These are phyloP conservation scores for Chrosomus eos DNA, from an alignment of 2,797 vertebrate genomes.

Conservation along the genomic window DNA sequence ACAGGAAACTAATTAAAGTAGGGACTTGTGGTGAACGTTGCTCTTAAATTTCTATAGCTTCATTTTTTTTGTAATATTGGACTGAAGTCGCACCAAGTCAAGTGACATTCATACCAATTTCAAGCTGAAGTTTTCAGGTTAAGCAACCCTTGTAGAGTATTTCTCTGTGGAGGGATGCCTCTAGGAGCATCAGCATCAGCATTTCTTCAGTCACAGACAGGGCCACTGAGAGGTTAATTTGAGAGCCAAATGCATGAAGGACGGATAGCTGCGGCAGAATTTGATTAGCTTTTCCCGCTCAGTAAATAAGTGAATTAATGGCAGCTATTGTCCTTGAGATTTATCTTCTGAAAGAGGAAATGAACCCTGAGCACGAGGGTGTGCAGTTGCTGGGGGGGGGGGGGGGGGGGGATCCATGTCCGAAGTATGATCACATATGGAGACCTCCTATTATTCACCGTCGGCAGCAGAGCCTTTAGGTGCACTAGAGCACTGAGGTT, in stretches of 20 bases:
- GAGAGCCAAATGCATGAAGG: constrained; percentile 67
- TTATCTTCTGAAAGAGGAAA: constrained; percentile 72
- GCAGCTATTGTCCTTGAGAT: constrained; percentile 74
- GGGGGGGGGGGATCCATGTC: constrained; percentile 1
- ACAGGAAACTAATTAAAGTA: constrained; percentile 4
- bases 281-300: constrained; percentile 69
- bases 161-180: constrained; percentile 19
- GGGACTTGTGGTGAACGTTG: not conserved
- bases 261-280: constrained; percentile 60
- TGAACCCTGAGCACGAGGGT: constrained; percentile 65
- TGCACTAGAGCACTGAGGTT: constrained; percentile 15
- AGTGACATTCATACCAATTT: not conserved
- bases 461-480: not conserved
- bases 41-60: not conserved
- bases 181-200: constrained; percentile 41
- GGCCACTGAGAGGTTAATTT: constrained; percentile 50
- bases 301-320: constrained; percentile 77
- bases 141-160: constrained; percentile 20
- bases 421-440: not conserved
- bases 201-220: constrained; percentile 38
- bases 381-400: constrained; percentile 56
- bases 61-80: not conserved
- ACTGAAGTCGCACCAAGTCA: not conserved
- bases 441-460: constrained; percentile 27
- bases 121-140: constrained; percentile 6